These are phyloP conservation scores for Peromyscus eremicus DNA, from an alignment of 2,797 vertebrate species.

Conservation along the genomic window DNA sequence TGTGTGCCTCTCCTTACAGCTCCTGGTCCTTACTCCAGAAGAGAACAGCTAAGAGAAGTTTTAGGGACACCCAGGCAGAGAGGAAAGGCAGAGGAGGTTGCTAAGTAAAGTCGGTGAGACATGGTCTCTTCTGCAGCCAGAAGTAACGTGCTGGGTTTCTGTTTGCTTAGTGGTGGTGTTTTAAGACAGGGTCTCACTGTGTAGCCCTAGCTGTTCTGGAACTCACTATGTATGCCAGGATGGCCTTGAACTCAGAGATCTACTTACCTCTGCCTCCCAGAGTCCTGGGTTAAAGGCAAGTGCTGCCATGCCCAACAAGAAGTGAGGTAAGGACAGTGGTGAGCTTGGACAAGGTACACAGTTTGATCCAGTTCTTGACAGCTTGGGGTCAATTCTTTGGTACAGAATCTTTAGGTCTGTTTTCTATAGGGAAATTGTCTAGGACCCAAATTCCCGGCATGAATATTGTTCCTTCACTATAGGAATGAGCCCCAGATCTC, in stretches of 20 bases:
- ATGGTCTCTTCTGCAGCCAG: background rate
- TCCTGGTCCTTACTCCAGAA: background rate
- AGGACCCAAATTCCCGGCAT: background rate
- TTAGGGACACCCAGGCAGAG: background rate
- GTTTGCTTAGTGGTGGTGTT: background rate
- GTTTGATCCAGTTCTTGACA: conserved; percentile 28
- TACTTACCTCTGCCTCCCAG: background rate
- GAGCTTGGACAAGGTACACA: background rate
- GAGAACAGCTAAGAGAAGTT: conserved; percentile 7
- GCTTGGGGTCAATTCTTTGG: background rate
- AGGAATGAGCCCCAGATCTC: background rate
- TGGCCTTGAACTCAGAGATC: background rate
- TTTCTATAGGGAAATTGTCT: conserved; percentile 35
- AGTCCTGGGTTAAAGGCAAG: background rate
- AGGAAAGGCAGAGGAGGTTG: conserved; percentile 49
- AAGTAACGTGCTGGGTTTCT: conserved; percentile 7
- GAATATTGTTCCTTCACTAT: background rate
- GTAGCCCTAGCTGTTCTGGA: background rate
- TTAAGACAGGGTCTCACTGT: background rate
- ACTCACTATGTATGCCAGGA: background rate
- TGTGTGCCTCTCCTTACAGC: background rate
- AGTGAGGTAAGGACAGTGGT: background rate
- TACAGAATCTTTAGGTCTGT: conserved; percentile 1
- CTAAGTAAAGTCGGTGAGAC: conserved; percentile 5
- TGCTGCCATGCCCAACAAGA: background rate